A percentile compares a stretch with the other conserved stretches of the same genome.
phyloP scores from a whole-genome alignment of 1,140 invertebrate species.

The Galleria mellonella region DNA sequence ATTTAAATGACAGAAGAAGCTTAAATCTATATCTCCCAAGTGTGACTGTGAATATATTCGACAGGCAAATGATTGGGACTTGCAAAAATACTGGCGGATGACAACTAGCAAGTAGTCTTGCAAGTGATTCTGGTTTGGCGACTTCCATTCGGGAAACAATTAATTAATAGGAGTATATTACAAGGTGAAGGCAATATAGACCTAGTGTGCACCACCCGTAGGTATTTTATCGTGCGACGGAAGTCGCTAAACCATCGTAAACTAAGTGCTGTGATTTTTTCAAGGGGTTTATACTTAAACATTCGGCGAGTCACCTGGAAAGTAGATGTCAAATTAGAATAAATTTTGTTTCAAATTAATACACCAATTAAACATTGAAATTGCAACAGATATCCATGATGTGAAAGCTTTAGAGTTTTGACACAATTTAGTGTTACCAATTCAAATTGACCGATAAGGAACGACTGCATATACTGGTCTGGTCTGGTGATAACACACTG shows the following conservation, averaged over 20 bases:
- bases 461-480: constrained; percentile 23
- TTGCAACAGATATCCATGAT: background rate
- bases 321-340: constrained; percentile 72
- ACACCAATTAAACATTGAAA: constrained; percentile 47
- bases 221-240: background rate
- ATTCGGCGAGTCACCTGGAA: constrained; percentile 71
- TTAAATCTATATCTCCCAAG: constrained; percentile 65
- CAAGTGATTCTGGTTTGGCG: constrained; percentile 49
- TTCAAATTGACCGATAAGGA: constrained; percentile 23
- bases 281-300: constrained; percentile 67
- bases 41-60: constrained; percentile 59
- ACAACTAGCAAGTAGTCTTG: constrained; percentile 40
- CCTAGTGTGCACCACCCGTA: too few species aligned
- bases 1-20: constrained; percentile 64
- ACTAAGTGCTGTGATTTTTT: constrained; percentile 64
- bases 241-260: constrained; percentile 44
- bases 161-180: background rate
- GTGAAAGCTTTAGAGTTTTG: constrained; percentile 28
- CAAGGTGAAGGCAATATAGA: too few species aligned
- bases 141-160: constrained; percentile 18
- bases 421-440: constrained; percentile 61
- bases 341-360: constrained; percentile 62
- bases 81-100: constrained; percentile 56
- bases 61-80: constrained; percentile 63
- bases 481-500: constrained; percentile 37